phyloP scores from a whole-genome alignment of 2,113 vertebrate species.

The Acrocephalus arundinaceus region DNA sequence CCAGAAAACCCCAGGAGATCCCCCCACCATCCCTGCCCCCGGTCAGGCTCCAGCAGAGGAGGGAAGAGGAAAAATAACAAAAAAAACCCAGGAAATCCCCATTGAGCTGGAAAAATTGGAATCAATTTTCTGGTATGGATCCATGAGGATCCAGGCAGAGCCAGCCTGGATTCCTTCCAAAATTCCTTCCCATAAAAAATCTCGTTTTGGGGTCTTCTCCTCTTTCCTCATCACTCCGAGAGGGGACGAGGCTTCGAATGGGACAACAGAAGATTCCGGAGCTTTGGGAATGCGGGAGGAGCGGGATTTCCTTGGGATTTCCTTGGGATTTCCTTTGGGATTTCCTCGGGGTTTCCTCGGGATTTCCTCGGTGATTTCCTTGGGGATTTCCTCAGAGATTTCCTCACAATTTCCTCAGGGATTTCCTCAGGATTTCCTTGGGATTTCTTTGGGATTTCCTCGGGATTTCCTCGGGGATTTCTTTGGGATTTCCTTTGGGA shows the following conservation, averaged over 20 bases:
- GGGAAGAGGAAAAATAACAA: background rate
- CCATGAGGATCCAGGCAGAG: background rate
- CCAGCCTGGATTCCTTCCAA: background rate
- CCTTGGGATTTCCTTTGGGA: background rate
- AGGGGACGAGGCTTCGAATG: background rate
- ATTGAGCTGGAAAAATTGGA: background rate
- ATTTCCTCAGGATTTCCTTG: no score
- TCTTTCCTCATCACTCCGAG: background rate
- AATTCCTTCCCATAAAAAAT: no score
- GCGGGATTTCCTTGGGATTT: no score
- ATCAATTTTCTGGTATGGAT: no score
- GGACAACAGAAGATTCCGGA: background rate
- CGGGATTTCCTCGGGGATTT: no score
- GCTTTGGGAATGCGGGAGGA: background rate
- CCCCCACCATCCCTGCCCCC: background rate
- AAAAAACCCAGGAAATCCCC: background rate
- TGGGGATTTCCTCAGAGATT: no score
- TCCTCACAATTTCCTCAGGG: no score
- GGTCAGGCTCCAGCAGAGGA: background rate
- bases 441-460: no score
- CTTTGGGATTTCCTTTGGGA: no score
- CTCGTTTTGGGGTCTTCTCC: background rate
- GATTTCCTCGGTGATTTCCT: no score
- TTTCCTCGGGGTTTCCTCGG: no score
- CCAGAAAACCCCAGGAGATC: fast-evolving